Evolutionary conservation across 1,140 invertebrate genomes (phyloP), one percentile per base, ranked within the genome.

Genomic region (Trichomalopsis sarcophagae): DNA sequence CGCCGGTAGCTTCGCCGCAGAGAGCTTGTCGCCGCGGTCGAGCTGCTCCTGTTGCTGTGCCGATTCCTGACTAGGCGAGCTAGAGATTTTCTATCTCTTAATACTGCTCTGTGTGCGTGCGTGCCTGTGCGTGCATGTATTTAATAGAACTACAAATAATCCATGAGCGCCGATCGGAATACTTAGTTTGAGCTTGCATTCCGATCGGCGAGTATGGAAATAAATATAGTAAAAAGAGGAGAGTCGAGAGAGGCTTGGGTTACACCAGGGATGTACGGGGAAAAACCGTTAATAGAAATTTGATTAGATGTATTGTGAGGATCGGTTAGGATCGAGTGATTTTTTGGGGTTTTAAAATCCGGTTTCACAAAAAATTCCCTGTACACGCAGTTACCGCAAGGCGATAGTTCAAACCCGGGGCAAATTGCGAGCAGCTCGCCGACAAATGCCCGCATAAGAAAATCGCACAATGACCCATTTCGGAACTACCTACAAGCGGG

Each of bases 391-490:
- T 44, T 44, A 44, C 40, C 40, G 62, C 62, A 27, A 69, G 66
- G 23, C 66, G 66, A 69, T 69, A n/a, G 66, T 69, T 69, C 27
- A 69, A 69, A 23, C n/a, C 10, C 23, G 23, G 21, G 6, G 23
- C 66, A 11, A 69, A 69, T 69, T 27, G n/a, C 66, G 27, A 69
- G n/a, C 21, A 69, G 23, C 21, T 10, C 66, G 66, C 7, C 66
- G 50, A 55, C 50, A 55, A 55, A 55, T 55, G 14, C 50, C 50
- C 50, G 50, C 27, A 27, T 27, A 17, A 47, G 74, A 47, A 76
- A 76, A 47, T 7, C 74, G 17, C 40, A 76, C 74, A 78, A 78
- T 78, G 47, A 78, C 76, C 76, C 76, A 78, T 55, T 78, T 78
- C 50, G 76, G 50, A 62, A 78, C 27, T 44, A 55, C 50, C 50